Percentiles rank a stretch among this genome's conserved stretches.
These are phyloP conservation scores for Calliphora vicina DNA, from an alignment of 1,140 invertebrate species.

Conservation along the genomic window DNA sequence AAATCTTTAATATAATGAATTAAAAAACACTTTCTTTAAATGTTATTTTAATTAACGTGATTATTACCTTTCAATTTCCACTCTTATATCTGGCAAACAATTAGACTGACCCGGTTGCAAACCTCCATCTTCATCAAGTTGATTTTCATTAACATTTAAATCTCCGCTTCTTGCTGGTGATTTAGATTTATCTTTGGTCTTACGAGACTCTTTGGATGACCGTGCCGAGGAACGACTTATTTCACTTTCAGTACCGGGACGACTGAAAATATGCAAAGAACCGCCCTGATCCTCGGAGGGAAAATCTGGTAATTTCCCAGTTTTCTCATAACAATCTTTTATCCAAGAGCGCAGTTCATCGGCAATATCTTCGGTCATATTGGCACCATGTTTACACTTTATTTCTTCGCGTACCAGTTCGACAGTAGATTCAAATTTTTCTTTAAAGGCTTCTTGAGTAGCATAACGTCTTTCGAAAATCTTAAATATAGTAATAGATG, in stretches of 20 bases:
- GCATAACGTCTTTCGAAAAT: slow-evolving; percentile 69
- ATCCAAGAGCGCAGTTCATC: slow-evolving; percentile 89
- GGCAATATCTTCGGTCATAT: slow-evolving; percentile 82
- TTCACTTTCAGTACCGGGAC: slow-evolving; percentile 77
- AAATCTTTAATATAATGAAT: slow-evolving; percentile 65
- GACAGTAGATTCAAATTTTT: slow-evolving; percentile 70
- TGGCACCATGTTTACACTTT: slow-evolving; percentile 69
- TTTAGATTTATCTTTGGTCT: slow-evolving; percentile 72
- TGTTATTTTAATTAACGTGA: no score
- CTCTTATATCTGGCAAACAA: slow-evolving; percentile 68
- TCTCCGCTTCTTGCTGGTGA: slow-evolving; percentile 66
- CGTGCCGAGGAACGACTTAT: slow-evolving; percentile 78
- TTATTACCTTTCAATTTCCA: slow-evolving; percentile 69
- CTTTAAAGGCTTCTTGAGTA: slow-evolving; percentile 70
- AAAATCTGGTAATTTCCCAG: slow-evolving; percentile 89
- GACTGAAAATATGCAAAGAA: slow-evolving; percentile 81
- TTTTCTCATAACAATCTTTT: slow-evolving; percentile 77
- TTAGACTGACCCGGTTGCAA: slow-evolving; percentile 68
- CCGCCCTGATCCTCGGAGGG: slow-evolving; percentile 90
- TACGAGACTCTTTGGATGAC: slow-evolving; percentile 81
- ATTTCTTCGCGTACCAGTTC: slow-evolving; percentile 69
- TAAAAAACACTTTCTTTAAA: no score
- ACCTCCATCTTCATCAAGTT: slow-evolving; percentile 66
- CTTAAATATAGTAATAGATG: no score
- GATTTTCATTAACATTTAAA: slow-evolving; percentile 67